Conservation (phyloP, 2,797 vertebrate species). For the Gobionotothen gibberifrons region DNA sequence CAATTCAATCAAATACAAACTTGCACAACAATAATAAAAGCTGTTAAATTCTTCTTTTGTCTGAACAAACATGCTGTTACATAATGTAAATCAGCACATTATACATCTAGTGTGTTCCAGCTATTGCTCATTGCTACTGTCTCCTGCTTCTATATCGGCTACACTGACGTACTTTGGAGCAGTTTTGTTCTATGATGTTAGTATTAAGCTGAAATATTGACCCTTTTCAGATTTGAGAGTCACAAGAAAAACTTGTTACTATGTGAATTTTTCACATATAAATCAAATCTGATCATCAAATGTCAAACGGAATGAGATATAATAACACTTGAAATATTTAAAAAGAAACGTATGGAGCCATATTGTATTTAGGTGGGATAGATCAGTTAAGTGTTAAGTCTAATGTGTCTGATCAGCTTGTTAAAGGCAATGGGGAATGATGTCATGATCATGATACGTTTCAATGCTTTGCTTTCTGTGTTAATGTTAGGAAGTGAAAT, state of each 20-base stretch:
- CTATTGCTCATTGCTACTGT: conserved; percentile 17
- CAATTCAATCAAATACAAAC: not conserved
- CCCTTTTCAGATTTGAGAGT: conserved; percentile 2
- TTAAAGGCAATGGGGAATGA: not conserved
- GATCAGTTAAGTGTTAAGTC: conserved; percentile 9
- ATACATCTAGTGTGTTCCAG: not conserved
- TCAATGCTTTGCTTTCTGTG: conserved; percentile 22
- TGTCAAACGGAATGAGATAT: conserved; percentile 14
- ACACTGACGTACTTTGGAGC: conserved; percentile 9
- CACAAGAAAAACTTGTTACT: not conserved
- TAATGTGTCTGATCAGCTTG: conserved; percentile 27
- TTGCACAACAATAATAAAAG: not conserved
- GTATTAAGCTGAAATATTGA: conserved; percentile 19
- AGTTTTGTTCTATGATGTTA: conserved; percentile 31
- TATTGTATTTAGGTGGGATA: not conserved
- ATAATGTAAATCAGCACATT: conserved; percentile 15
- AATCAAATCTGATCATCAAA: not conserved
- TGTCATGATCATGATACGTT: not conserved
- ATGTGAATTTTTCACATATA: conserved; percentile 9
- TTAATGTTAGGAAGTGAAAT: conserved; percentile 16
- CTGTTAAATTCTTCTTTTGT: not conserved
- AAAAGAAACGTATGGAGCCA: not conserved
- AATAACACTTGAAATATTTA: conserved; percentile 8
- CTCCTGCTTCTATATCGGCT: conserved; percentile 46
- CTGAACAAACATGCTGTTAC: not conserved